Base-by-base conservation (phyloP, 2,888 invertebrate genomes). In the Eueremaeus valkanovi region DNA sequence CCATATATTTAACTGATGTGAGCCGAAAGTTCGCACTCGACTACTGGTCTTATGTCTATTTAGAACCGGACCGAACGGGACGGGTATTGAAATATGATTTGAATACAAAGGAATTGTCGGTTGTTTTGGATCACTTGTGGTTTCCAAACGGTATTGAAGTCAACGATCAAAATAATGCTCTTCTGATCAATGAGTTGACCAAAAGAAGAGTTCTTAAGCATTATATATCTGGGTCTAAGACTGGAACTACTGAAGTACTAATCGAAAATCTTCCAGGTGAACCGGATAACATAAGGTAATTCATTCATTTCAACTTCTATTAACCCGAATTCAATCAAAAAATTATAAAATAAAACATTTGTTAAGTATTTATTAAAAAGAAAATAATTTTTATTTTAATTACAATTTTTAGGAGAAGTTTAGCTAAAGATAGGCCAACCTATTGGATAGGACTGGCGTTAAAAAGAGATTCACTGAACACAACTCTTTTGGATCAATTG, bases 131-230 rank as follows among this genome's bases (percentile, higher is more conserved):
- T 29, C 63, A 74, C 63, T 68, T 74, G 18, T 68, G 66, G 24
- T 74, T 74, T 68, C 87, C 96, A 0, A 99, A 98, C 84, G 97
- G 97, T 21, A 83, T 98, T 36, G 88, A 87, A 73, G 81, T 97
- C 0, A 91, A 93, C 16, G 88, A 89, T 6, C 90, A 93, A 81
- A 90, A 92, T 82, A 89, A 91, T 77, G 93, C 90, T 81, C 82
- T 97, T 3, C 83, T 98, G 33, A 88, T 95, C 0, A 84, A 89
- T 0, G 97, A 97, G 84, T 88, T 90, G 0, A 81, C 83, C 3
- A 85, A 84, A 6, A 87, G 87, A 74, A 87, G 91, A 78, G 84
- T 96, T n/a, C 81, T 86, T 5, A 75, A 76, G 81, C 92, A 92
- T 83, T 87, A 92, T 81, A 82, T 97, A 13, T 89, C 88, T 81